Base-by-base conservation (phyloP, 1,140 invertebrate genomes). In the Hyles vespertilio region DNA sequence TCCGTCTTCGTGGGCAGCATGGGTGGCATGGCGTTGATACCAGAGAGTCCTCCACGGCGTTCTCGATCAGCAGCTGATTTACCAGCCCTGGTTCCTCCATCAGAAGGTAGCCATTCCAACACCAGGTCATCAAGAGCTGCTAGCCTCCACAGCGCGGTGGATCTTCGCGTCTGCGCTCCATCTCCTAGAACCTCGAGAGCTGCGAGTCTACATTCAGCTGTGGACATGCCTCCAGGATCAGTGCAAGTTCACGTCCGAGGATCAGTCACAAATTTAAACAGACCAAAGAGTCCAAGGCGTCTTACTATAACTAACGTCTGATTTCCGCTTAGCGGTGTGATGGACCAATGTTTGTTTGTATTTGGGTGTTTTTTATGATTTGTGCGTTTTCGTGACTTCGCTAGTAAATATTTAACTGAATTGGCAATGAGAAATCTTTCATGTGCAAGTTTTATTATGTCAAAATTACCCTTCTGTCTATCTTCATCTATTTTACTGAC, bases 51-150 rank as follows among this genome's bases (percentile, higher is more conserved):
- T 5, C 93, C 94, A 0, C 84, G 95, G 3, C 93, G 95, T 61
- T 93, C 93, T 1, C 95, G 95, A 65, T 95, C 94, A n/a, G 95
- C 95, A 0, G 93, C 96, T 61, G 95, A 97, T 78, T 91, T 96
- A 5, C 94, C 95, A 70, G 94, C 94, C 3, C 84, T 96, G 45
- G 91, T 94, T 1, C 75, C 92, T 9, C 90, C 91, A 32, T 91
- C 92, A 61, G 87, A 82, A 45, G 63, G 68, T 49, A 53, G 64
- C n/a, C 78, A 67, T 32, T 60, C 70, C 32, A 80, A 80, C 1
- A 69, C 83, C 0, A 67, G 84, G 32, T 83, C 85, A 3, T 86
- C 83, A 3, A 65, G 85, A 56, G 85, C 85, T 8, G 81, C 85
- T 2, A 86, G 83, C 22, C 70, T 88, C 2, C 85, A 88, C 61